Conservation (phyloP, 2,888 invertebrate genomes). For the Hymenopus coronatus region DNA sequence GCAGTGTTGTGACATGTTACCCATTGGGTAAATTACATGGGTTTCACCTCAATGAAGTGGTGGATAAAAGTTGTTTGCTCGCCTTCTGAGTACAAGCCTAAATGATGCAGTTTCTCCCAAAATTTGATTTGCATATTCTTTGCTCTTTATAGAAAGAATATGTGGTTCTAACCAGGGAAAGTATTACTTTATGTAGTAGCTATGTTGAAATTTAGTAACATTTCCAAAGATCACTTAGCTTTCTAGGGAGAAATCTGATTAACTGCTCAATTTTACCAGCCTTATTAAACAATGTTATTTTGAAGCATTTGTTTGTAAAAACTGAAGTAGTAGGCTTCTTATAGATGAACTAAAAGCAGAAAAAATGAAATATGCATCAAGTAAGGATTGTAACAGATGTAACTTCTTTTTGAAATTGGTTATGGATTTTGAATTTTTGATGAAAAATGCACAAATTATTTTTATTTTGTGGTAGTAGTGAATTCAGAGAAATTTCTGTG, state of each 20-base stretch:
- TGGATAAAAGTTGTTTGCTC: background rate
- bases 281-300: slow-evolving; percentile 1
- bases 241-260: background rate
- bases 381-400: background rate
- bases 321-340: background rate
- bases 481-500: no score
- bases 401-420: no score
- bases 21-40: background rate
- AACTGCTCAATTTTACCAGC: slow-evolving; percentile 10
- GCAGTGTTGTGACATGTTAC: background rate
- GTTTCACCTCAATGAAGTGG: background rate
- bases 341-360: background rate
- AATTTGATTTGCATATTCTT: background rate
- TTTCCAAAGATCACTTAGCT: background rate
- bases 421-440: no score
- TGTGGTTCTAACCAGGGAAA: background rate
- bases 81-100: background rate
- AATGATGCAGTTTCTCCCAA: background rate
- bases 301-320: background rate
- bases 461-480: no score
- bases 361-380: background rate
- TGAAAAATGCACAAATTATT: no score
- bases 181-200: background rate
- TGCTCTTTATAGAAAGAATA: background rate
- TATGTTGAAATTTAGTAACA: background rate